Evolutionary conservation across 1,140 invertebrate species (phyloP), one percentile per base, ranked within the genome.

Genomic region (Wasmannia auropunctata): DNA sequence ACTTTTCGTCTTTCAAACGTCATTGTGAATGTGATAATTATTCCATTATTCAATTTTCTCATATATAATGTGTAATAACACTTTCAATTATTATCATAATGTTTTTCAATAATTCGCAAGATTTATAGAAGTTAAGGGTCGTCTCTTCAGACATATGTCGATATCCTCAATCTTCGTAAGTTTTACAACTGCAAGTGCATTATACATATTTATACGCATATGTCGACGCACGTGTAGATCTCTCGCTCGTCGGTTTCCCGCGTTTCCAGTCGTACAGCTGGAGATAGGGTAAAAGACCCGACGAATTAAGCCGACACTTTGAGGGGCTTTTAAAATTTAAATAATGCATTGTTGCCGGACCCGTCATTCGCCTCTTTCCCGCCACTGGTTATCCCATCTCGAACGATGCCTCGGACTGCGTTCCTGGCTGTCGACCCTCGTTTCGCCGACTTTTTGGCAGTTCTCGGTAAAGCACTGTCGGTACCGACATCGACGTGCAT

Each of bases 281-380:
- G 46, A 49, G 75, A n/a, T 54, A 49, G 79, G 75, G 72, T 87
- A 85, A 90, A 89, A 75, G 89, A 89, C 84, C n/a, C 81, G 76
- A 70, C 75, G 83, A 90, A 90, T 90, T 90, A 90, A 88, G 83
- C 83, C 70, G 16, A 83, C 86, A 83, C 89, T 88, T 87, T 62
- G 86, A 90, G 87, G 87, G 70, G 89, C 89, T 90, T 90, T 90
- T 90, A 90, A 88, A 90, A 90, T 90, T 88, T 90, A 90, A 90
- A 90, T 90, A 90, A 90, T 90, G 77, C 88, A 90, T 87, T 60
- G 86, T 83, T 56, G 49, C 80, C 81, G 58, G 86, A 90, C 79
- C 72, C 79, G 85, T 89, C 63, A n/a, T 58, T 54, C 76, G 31
- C 28, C 22, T 25, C n/a, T 40, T 77, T 74, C 49, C 43, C 63